Evolutionary conservation across 2,113 vertebrate species (phyloP), one percentile per base, ranked within the genome.

Genomic region (Gavialis gangeticus): DNA sequence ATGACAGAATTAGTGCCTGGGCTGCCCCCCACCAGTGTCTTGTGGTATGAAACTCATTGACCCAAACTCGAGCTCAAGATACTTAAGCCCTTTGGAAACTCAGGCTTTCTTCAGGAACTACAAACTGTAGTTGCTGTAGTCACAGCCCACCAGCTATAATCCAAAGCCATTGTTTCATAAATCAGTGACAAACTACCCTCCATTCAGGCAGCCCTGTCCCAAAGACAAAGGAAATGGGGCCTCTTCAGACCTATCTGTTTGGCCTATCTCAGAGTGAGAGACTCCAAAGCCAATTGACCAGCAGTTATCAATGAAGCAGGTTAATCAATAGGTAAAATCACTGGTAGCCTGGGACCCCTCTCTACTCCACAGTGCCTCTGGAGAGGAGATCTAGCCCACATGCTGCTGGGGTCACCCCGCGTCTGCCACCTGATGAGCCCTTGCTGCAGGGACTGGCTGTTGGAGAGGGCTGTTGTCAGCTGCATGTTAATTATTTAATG

Each of bases 201-300:
- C 12, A 10, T 66, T 34, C 28, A 21, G 58, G 21, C 24, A 84
- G 64, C 55, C 56, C 56, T 56, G 21, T 17, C 75, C 77, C 76
- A 59, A 78, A 34, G 28, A 57, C 76, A n/a, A 60, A 59, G 77
- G 77, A 59, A 60, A 24, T 19, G 46, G 28, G 79, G 75, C 25
- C 58, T 79, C 13, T 75, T 81, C 15, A 62, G 59, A 28, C 58
- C 82, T 93, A 95, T 93, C 93, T 94, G 62, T 13, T 14, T 0
- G 1, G 82, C 67, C 10, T 87, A 95, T 95, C 96, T 94, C 46
- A 10, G 30, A 56, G 94, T 24, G 90, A 10, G n/a, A 96, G 95
- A 95, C 94, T 2, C 67, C 90, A 4, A 56, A 80, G 28, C 60
- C 55, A 28, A 25, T 8, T 5, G 18, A 37, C 19, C 57, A 54